Conservation (phyloP, 2,113 vertebrate genomes). For the Pungitius pungitius region DNA sequence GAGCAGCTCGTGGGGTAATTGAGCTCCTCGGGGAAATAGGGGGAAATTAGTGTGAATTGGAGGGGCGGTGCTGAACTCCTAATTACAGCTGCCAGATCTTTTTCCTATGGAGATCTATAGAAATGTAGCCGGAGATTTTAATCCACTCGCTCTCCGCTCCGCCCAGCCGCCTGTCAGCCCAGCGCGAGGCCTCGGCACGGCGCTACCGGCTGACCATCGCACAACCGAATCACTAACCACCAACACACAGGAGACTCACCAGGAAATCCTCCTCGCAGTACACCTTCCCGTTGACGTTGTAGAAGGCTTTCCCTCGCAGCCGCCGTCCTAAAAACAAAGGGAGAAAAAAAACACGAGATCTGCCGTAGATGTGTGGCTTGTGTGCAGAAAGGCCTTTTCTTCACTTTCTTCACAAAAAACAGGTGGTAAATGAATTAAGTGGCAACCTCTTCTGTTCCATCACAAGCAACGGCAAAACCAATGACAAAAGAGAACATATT, state of each 20-base stretch:
- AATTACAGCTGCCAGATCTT: conserved; percentile 58
- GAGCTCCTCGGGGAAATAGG: conserved; percentile 63
- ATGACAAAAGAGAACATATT: no score
- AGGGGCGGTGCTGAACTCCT: conserved; percentile 59
- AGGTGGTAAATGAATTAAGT: neutral
- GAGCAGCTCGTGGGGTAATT: conserved; percentile 53
- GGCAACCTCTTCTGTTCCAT: no score
- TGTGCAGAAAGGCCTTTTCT: neutral
- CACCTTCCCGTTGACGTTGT: conserved; percentile 96
- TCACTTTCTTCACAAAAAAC: no score
- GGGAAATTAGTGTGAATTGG: conserved; percentile 65
- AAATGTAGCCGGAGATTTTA: conserved; percentile 48
- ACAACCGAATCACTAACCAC: neutral
- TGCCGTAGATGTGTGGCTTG: neutral
- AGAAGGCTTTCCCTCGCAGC: conserved; percentile 96
- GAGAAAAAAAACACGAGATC: conserved; percentile 9
- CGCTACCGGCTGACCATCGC: conserved; percentile 2
- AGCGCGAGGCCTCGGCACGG: neutral
- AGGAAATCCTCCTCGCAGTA: conserved; percentile 99
- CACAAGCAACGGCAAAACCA: no score
- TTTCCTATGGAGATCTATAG: conserved; percentile 58
- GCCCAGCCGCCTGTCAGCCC: conserved; percentile 3
- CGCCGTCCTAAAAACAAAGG: conserved; percentile 86
- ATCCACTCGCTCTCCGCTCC: conserved; percentile 29
- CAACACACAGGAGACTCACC: conserved; percentile 81